Percentiles rank a stretch among this genome's conserved stretches.
These are phyloP conservation scores for Alligator mississippiensis DNA, from an alignment of 2,113 vertebrate species.

Conservation along the genomic window DNA sequence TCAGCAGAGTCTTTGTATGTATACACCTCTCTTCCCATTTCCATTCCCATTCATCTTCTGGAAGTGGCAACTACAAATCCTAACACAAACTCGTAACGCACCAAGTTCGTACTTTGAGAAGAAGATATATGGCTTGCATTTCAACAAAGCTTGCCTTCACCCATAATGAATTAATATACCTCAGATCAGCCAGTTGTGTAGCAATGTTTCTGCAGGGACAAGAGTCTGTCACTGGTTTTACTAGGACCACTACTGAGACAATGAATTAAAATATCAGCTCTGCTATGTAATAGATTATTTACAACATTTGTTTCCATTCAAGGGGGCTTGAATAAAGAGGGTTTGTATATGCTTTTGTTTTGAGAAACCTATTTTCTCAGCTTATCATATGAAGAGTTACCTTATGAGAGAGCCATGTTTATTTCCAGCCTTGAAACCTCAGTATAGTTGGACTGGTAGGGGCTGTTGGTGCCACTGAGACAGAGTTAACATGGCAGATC, in stretches of 20 bases:
- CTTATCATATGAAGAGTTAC: neutral
- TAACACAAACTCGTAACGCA: neutral
- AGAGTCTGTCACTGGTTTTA: neutral
- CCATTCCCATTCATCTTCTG: neutral
- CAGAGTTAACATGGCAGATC: neutral
- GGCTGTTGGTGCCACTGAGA: neutral
- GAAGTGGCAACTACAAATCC: neutral
- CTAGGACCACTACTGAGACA: fast-evolving
- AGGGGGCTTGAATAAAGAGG: neutral
- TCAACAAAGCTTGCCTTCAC: fast-evolving
- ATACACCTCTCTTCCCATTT: neutral
- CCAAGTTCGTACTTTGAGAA: neutral
- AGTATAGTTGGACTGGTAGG: neutral
- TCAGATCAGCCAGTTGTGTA: fast-evolving
- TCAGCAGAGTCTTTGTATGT: neutral
- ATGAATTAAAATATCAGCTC: neutral
- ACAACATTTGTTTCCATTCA: neutral
- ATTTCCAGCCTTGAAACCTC: fast-evolving
- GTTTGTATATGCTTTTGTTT: neutral
- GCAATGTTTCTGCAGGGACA: neutral
- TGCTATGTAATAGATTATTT: neutral
- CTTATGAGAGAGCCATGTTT: neutral
- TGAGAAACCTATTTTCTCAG: fast-evolving
- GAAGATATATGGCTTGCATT: fast-evolving
- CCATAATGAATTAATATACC: fast-evolving